Evolutionary conservation across 37 sponge, comb jelly and placozoan species (phyloP).

Genomic region (Mnemiopsis leidyi): DNA sequence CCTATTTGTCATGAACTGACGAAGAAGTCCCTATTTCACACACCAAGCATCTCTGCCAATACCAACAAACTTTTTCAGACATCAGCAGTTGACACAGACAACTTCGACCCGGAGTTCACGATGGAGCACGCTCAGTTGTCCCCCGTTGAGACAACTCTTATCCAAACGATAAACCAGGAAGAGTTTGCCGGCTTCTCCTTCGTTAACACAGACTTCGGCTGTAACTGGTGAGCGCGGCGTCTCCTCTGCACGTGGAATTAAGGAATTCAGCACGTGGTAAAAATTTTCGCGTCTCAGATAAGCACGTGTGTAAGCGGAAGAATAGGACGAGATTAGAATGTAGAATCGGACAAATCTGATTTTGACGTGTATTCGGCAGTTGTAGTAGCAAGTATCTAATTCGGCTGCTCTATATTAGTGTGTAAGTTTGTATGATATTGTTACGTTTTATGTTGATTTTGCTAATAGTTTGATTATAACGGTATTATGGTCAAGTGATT

Average conservation of each 20-base stretch:
- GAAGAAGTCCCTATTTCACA: too few species aligned
- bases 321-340: neutral
- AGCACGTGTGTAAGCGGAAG: neutral
- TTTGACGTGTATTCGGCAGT: neutral
- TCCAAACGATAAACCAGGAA: constrained; percentile 73
- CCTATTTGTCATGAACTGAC: too few species aligned
- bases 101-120: constrained; percentile 90
- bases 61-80: too few species aligned
- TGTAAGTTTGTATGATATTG: neutral
- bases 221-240: neutral
- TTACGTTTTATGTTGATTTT: neutral
- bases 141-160: constrained; percentile 66
- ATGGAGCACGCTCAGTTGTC: constrained; percentile 74
- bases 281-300: neutral
- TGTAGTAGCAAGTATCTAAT: neutral
- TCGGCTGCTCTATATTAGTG: neutral
- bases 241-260: neutral
- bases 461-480: neutral
- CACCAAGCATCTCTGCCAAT: too few species aligned
- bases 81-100: constrained; percentile 78
- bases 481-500: neutral
- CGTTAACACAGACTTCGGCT: constrained; percentile 81
- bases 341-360: neutral
- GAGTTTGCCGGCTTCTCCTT: constrained; percentile 88
- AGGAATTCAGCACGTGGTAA: neutral